Evolutionary conservation across 2,888 invertebrate genomes (phyloP), one percentile per base, ranked within the genome.

Genomic region (Cheilosia impressa): DNA sequence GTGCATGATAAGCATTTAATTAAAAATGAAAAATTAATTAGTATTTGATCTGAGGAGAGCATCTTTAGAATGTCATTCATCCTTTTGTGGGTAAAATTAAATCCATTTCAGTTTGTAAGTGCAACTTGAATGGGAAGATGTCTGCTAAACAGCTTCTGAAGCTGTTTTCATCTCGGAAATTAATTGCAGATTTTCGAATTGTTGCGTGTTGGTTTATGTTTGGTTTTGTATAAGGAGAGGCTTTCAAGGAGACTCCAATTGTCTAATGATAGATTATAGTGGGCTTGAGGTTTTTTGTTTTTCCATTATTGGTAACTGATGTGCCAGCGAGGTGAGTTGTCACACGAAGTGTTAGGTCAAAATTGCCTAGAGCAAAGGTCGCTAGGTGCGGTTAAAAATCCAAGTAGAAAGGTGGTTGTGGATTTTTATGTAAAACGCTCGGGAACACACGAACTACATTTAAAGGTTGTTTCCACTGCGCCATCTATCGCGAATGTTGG

Each of bases 21-120:
- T 85, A 85, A 85, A 85, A 85, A 81, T 85, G 72, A 85, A 85
- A 85, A 85, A 77, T 85, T 85, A 85, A 85, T 85, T 85, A 85
- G 85, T 85, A 85, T 85, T 85, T 81, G 81, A 81, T 85, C 80
- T 71, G 76, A 80, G 83, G 69, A 79, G 80, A 72, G 71, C 57
- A 81, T 80, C 85, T 72, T 77, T 77, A 76, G 79, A 79, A 79
- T 75, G 79, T 50, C 65, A 76, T 79, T 84, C 79, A 84, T 84
- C 84, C 84, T 84, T 84, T 79, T 84, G 84, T 84, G 69, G 79
- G 69, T 76, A 63, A 76, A 84, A 76, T 81, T 72, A 81, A 81
- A 85, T 81, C 75, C 66, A 58, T 76, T 80, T 77, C 80, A 55
- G 71, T 77, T 72, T 81, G 81, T 80, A 85, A 85, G 85, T 81